phyloP scores from a whole-genome alignment of 2,113 vertebrate genomes.

The Caloenas nicobarica region DNA sequence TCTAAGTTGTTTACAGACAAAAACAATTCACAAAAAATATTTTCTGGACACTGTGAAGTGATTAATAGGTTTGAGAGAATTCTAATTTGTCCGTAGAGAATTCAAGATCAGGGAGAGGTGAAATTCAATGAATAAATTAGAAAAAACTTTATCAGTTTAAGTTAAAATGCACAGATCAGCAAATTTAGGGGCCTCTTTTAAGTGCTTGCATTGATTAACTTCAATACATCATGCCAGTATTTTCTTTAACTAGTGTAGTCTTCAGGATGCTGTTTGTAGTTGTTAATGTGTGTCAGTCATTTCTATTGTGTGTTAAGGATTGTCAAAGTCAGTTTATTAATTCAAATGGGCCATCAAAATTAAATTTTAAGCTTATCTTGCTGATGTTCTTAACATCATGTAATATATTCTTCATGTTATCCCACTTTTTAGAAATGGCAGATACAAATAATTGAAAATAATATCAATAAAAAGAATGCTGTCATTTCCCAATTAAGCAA shows the following conservation, averaged over 20 bases:
- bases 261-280: not conserved
- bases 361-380: not conserved
- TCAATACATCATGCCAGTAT: not conserved
- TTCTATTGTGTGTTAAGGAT: not conserved
- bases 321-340: not conserved
- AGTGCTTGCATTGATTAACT: not conserved
- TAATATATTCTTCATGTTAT: not conserved
- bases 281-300: not conserved
- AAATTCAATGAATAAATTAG: slow-evolving; percentile 67
- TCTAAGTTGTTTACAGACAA: not conserved
- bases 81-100: not conserved
- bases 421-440: not conserved
- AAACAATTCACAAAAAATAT: not conserved
- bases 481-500: not conserved
- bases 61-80: slow-evolving; percentile 22
- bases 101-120: slow-evolving; percentile 29
- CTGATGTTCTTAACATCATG: not conserved
- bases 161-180: slow-evolving; percentile 8
- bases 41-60: slow-evolving; percentile 12
- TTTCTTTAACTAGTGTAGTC: not conserved
- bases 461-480: not conserved
- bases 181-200: not conserved
- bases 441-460: not conserved
- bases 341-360: not conserved
- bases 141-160: slow-evolving; percentile 18